A percentile compares a stretch with the other conserved stretches of the same genome.
These are phyloP conservation scores for Hemicrepidius hirtus DNA, from an alignment of 2,888 invertebrate species.

Conservation along the genomic window DNA sequence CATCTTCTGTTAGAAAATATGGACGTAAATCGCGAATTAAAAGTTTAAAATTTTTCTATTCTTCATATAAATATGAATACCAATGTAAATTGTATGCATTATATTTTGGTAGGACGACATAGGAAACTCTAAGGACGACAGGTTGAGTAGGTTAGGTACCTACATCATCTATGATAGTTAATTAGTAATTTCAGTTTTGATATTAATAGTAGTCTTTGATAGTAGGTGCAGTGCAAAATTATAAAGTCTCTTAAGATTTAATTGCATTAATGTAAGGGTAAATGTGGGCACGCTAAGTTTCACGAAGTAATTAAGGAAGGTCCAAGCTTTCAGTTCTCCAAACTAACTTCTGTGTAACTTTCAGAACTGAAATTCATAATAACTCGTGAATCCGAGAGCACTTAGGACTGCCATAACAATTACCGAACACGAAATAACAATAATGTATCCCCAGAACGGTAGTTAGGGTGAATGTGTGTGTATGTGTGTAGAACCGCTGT, in stretches of 20 bases:
- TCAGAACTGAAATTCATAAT: conserved; percentile 3
- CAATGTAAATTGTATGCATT: too few relatives aligned
- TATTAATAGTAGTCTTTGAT: too few relatives aligned
- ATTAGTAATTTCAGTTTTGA: too few relatives aligned
- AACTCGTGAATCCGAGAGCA: conserved; percentile 12
- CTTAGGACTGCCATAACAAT: conserved; percentile 26
- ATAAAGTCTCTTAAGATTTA: background rate
- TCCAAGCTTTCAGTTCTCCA: background rate
- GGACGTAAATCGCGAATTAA: too few relatives aligned
- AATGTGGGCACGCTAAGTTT: background rate
- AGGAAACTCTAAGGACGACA: too few relatives aligned
- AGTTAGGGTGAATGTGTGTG: conserved; percentile 25
- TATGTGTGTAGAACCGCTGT: conserved; percentile 31
- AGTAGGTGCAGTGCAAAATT: background rate
- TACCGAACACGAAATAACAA: conserved; percentile 39
- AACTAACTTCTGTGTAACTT: background rate
- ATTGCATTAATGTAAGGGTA: background rate
- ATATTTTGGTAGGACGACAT: too few relatives aligned
- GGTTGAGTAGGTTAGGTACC: too few relatives aligned
- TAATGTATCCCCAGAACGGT: conserved; percentile 41
- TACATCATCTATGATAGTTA: too few relatives aligned
- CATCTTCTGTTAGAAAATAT: too few relatives aligned
- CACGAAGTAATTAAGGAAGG: conserved; percentile 2
- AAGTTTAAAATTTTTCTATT: too few relatives aligned
- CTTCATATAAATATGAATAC: too few relatives aligned